Evolutionary conservation across 2,113 vertebrate species (phyloP).

Genomic region (Cebus imitator): DNA sequence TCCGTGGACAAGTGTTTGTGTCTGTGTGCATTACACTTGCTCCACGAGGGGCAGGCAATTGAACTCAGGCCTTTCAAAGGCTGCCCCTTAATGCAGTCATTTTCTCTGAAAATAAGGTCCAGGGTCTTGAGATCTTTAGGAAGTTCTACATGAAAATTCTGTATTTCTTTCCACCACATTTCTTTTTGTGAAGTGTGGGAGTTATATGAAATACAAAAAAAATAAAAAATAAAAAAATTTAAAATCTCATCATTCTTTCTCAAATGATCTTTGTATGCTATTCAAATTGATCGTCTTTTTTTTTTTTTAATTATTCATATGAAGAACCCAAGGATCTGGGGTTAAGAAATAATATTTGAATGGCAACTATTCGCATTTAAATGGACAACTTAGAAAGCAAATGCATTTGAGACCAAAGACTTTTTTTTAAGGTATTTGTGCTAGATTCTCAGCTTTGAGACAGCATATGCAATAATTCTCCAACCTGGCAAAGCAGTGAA

Average conservation of each 20-base stretch:
- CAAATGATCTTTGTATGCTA: constrained; percentile 15
- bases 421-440: not conserved
- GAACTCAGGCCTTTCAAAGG: not conserved
- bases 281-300: not conserved
- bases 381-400: constrained; percentile 45
- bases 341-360: constrained; percentile 36
- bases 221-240: not conserved
- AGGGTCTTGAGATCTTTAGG: not conserved
- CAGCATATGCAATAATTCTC: constrained; percentile 34
- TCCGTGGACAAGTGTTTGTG: not conserved
- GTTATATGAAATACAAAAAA: not conserved
- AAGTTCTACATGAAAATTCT: not conserved
- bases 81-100: not conserved
- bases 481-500: not conserved
- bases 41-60: not conserved
- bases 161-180: not conserved
- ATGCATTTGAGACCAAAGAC: constrained; percentile 11
- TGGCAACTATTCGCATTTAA: not conserved
- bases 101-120: not conserved
- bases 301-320: not conserved
- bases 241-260: not conserved
- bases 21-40: not conserved
- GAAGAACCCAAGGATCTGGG: not conserved
- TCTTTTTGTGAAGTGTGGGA: not conserved
- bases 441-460: constrained; percentile 20